A percentile compares a stretch with the other conserved stretches of the same genome.
Evolutionary conservation across 64 coral and sea anemone genomes (phyloP).

Genomic region (Hydrozoanthus tunicans): DNA sequence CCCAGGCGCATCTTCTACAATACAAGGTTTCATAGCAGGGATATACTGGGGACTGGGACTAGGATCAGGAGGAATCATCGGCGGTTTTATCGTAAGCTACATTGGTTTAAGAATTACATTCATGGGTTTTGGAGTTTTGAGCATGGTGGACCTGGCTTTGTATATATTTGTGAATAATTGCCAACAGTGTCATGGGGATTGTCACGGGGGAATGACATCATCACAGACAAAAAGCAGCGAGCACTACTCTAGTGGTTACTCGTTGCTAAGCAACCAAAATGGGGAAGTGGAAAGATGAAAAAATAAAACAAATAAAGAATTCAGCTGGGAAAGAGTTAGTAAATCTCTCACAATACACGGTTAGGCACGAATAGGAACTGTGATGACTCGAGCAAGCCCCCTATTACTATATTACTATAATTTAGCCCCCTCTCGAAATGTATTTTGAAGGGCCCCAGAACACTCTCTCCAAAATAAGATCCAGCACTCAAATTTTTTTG

Average conservation of each 20-base stretch:
- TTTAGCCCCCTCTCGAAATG: no score
- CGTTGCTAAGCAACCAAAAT: background rate
- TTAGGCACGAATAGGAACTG: no score
- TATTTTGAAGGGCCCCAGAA: no score
- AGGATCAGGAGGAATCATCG: constrained; percentile 81
- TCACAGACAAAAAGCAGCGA: background rate
- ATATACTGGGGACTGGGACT: constrained; percentile 85
- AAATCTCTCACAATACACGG: no score
- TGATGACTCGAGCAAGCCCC: no score
- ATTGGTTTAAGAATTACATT: constrained; percentile 72
- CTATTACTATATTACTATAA: no score
- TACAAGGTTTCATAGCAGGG: constrained; percentile 86
- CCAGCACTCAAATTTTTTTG: no score
- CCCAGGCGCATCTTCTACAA: constrained; percentile 72
- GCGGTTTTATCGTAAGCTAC: constrained; percentile 76
- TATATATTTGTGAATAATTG: constrained; percentile 78
- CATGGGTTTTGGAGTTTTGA: constrained; percentile 64
- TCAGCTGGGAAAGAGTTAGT: no score
- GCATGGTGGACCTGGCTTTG: constrained; percentile 66
- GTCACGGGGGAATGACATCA: no score
- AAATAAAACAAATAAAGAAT: background rate
- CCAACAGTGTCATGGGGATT: background rate
- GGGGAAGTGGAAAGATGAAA: background rate
- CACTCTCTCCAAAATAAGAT: no score
- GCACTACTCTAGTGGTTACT: background rate